These are phyloP conservation scores for Holotrichia oblita DNA, from an alignment of 1,140 invertebrate species.

Conservation along the genomic window DNA sequence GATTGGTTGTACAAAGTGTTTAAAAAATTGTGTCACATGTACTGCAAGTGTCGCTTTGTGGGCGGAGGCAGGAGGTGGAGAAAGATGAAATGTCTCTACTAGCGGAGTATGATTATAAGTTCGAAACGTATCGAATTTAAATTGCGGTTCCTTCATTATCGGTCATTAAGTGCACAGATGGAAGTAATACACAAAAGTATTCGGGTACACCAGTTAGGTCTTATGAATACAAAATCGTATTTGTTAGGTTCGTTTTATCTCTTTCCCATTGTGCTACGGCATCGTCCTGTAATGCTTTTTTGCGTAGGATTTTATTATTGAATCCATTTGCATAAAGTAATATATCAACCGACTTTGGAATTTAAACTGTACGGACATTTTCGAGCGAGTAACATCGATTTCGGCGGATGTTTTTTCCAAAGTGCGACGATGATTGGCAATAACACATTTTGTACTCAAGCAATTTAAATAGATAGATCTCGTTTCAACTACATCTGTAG, in stretches of 20 bases:
- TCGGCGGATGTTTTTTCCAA: neutral
- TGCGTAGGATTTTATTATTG: constrained; percentile 34
- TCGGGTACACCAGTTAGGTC: neutral
- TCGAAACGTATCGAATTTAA: constrained; percentile 12
- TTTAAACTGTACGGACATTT: constrained; percentile 19
- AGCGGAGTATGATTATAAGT: no score
- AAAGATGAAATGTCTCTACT: no score
- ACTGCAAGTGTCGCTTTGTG: no score
- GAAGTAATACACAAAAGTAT: neutral
- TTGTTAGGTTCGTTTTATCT: constrained; percentile 19
- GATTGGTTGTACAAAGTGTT: no score
- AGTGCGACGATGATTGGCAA: constrained; percentile 10
- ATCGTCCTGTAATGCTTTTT: no score
- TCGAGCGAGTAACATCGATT: neutral
- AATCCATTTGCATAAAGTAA: constrained; percentile 26
- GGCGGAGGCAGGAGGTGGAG: no score
- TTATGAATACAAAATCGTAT: constrained; percentile 32
- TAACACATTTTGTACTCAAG: constrained; percentile 11
- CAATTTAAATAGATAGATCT: constrained; percentile 14
- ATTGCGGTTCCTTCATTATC: neutral
- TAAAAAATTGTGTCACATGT: no score
- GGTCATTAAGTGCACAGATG: neutral
- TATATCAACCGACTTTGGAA: constrained; percentile 21
- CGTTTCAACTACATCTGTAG: no score
- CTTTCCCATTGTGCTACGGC: constrained; percentile 26